These are phyloP conservation scores for Drosophila repleta DNA, from an alignment of 1,140 invertebrate genomes.

Conservation along the genomic window DNA sequence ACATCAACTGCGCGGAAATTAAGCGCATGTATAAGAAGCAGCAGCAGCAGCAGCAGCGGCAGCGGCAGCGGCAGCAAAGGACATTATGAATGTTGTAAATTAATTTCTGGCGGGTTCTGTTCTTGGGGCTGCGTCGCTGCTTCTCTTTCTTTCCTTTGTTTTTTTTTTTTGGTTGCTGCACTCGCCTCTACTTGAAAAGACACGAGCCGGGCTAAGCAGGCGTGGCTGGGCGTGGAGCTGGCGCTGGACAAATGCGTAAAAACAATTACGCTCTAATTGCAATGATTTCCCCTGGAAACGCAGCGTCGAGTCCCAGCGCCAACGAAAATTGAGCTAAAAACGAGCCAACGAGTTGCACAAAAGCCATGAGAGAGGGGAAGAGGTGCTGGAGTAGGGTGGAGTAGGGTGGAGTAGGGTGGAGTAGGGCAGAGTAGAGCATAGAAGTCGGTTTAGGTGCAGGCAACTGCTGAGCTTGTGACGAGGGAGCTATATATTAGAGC, in stretches of 20 bases:
- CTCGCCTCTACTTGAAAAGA: slow-evolving; percentile 53
- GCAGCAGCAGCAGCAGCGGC: slow-evolving; percentile 3
- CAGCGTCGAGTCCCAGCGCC: slow-evolving; percentile 7
- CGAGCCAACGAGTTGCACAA: slow-evolving; percentile 20
- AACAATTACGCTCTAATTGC: slow-evolving; percentile 79
- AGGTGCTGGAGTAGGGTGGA: background rate
- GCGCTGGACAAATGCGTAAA: slow-evolving; percentile 71
- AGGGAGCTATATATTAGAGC: no score
- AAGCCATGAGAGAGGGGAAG: background rate
- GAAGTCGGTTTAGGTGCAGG: background rate
- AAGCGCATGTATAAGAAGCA: slow-evolving; percentile 58
- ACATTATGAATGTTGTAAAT: slow-evolving; percentile 78
- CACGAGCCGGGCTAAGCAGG: slow-evolving; percentile 62
- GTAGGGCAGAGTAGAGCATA: no score
- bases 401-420: no score
- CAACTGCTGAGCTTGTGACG: slow-evolving; percentile 3
- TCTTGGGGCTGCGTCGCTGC: no score
- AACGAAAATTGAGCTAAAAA: slow-evolving; percentile 51
- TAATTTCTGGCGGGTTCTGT: slow-evolving; percentile 48
- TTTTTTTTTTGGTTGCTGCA: background rate
- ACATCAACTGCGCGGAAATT: slow-evolving; percentile 64
- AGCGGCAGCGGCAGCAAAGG: slow-evolving; percentile 5
- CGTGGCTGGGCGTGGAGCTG: background rate
- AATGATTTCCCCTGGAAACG: slow-evolving; percentile 66
- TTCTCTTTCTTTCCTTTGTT: slow-evolving; percentile 1